Percentiles rank a stretch among this genome's conserved stretches.
These are phyloP conservation scores for Syndactyla subalaris DNA, from an alignment of 2,797 vertebrate species.

Conservation along the genomic window DNA sequence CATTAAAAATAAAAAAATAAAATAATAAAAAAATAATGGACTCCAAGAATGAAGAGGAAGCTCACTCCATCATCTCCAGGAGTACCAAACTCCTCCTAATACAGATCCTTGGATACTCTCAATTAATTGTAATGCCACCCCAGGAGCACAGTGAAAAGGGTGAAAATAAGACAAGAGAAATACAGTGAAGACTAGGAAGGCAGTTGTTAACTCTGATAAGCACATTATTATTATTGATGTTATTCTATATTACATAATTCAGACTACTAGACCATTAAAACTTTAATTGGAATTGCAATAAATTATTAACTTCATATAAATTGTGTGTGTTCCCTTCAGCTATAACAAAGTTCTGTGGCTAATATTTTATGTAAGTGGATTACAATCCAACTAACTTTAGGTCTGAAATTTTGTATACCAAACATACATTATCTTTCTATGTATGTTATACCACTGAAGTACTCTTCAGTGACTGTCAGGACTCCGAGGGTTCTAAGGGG, in stretches of 20 bases:
- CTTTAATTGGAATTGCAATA: not conserved
- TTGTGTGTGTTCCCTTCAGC: not conserved
- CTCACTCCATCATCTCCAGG: fast-evolving
- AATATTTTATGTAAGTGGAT: not conserved
- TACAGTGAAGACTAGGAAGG: not conserved
- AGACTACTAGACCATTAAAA: not conserved
- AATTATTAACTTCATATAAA: not conserved
- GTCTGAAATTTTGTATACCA: not conserved
- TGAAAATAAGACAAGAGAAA: not conserved
- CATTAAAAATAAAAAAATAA: not conserved
- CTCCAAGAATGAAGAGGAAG: not conserved
- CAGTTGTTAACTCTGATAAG: not conserved
- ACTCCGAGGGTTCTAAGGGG: not conserved
- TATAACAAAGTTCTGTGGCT: not conserved
- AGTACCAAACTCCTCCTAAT: not conserved
- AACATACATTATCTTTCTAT: not conserved
- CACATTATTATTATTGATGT: not conserved
- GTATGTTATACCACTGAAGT: not conserved
- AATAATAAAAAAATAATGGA: not conserved
- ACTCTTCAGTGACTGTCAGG: not conserved
- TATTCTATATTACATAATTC: not conserved
- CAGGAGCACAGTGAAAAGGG: not conserved
- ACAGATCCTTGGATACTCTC: not conserved
- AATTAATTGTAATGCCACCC: not conserved
- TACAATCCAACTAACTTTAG: not conserved